Conservation (phyloP, 2,888 invertebrate genomes). For the Clivina fossor region DNA sequence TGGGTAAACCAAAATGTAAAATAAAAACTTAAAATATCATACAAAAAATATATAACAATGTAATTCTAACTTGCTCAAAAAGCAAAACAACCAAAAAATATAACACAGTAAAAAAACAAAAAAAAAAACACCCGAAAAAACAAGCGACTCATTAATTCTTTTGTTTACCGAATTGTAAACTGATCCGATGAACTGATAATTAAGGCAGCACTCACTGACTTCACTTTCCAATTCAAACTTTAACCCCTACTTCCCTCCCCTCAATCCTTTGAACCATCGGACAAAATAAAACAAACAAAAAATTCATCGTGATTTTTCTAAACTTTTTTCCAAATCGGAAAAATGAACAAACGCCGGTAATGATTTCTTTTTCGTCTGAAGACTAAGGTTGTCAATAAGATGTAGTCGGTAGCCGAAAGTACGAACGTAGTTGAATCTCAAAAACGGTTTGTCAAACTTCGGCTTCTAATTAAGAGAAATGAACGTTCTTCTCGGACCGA, state of each 20-base stretch:
- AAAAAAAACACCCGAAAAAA: too few species aligned
- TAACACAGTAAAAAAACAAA: too few species aligned
- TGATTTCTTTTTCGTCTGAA: constrained; percentile 41
- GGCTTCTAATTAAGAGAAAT: constrained; percentile 44
- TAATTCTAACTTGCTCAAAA: background rate
- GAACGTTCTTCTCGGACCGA: constrained; percentile 35
- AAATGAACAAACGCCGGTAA: constrained; percentile 35
- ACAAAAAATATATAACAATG: background rate
- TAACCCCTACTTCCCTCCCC: too few species aligned
- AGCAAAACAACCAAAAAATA: background rate
- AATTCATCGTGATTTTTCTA: too few species aligned
- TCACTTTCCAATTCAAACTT: background rate
- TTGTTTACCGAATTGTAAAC: constrained; percentile 24
- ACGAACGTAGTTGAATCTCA: too few species aligned
- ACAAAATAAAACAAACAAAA: too few species aligned
- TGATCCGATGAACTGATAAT: constrained; percentile 32
- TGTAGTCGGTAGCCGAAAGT: constrained; percentile 24
- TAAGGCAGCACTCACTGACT: constrained; percentile 6
- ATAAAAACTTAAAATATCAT: background rate
- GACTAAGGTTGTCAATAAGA: constrained; percentile 43
- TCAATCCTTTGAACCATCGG: too few species aligned
- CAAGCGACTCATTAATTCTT: constrained; percentile 27
- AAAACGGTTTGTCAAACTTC: constrained; percentile 39
- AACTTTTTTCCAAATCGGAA: constrained; percentile 22
- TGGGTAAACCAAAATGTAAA: background rate